These are phyloP conservation scores for Centrocercus urophasianus DNA, from an alignment of 2,113 vertebrate genomes.

Conservation along the genomic window DNA sequence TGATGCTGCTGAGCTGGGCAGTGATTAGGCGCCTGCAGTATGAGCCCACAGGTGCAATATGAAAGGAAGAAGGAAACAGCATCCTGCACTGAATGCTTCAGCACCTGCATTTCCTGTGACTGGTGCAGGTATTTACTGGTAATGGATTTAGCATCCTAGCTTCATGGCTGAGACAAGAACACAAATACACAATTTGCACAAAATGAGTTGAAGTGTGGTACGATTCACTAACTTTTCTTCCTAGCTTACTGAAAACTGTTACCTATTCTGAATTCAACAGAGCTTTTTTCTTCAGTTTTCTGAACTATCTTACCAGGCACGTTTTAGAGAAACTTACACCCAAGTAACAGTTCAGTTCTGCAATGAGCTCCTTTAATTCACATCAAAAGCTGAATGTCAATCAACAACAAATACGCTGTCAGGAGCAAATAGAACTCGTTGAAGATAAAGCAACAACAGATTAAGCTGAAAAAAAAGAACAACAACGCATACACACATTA, in stretches of 20 bases:
- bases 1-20: not conserved
- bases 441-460: not conserved
- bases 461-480: not conserved
- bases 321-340: not conserved
- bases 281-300: not conserved
- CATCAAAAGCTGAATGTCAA: not conserved
- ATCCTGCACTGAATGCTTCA: accelerated
- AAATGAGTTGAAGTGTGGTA: not conserved
- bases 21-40: accelerated
- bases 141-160: not conserved
- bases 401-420: not conserved
- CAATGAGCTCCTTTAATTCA: not conserved
- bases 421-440: not conserved
- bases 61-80: not conserved
- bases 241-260: not conserved
- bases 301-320: not conserved
- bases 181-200: not conserved
- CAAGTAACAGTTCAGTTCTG: not conserved
- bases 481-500: slow-evolving; percentile 26
- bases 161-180: not conserved
- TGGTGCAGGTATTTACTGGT: not conserved
- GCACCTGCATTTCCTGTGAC: not conserved
- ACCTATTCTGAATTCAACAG: not conserved
- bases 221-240: not conserved
- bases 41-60: accelerated